Base-by-base conservation (phyloP, 1,140 invertebrate species). In the Solenopsis fugax region DNA sequence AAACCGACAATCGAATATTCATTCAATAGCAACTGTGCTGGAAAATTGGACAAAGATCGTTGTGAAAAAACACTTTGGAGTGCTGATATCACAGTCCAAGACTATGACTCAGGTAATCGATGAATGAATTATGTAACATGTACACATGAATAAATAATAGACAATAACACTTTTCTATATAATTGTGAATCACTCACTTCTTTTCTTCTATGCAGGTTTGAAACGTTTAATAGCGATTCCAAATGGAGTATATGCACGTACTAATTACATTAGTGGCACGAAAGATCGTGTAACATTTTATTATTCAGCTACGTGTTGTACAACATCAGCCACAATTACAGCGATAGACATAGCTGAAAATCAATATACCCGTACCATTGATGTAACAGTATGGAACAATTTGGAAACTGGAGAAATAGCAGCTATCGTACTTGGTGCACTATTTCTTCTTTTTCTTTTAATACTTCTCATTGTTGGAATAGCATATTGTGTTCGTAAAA, bases 251-350 rank as follows among this genome's bases (percentile, higher is more conserved):
- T 94, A 94, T 85, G 90, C 95, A 80, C 87, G 94, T 18, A 82
- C 91, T 10, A 90, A 92, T 24, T 97, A 96, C 84, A 95, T 96
- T n/a, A 96, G 96, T 4, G 97, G 97, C 1, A 96, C 96, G 0
- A 95, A 95, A 24, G 95, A 96, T 37, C 95, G 96, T 12, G 93
- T 96, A 6, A 95, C 93, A 56, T 96, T 96, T 21, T 95, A 95
- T 10, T 97, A 97, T 90, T 95, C 96, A 45, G 95, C 96, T 1
- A 96, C 95, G 0, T 97, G 97, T 87, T 97, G 97, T 88, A 94
- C 96, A 5, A 96, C 96, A 0, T 93, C 95, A 37, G 95, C 97
- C 2, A 93, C 96, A 41, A 91, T 97, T 2, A 96, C 95, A 18
- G 96, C 96, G 0, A 95, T 95, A 13, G 96, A 97, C 91, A 91